Evolutionary conservation across 1,140 invertebrate genomes (phyloP), one percentile per base, ranked within the genome.

Genomic region (Tetramorium alpestre): DNA sequence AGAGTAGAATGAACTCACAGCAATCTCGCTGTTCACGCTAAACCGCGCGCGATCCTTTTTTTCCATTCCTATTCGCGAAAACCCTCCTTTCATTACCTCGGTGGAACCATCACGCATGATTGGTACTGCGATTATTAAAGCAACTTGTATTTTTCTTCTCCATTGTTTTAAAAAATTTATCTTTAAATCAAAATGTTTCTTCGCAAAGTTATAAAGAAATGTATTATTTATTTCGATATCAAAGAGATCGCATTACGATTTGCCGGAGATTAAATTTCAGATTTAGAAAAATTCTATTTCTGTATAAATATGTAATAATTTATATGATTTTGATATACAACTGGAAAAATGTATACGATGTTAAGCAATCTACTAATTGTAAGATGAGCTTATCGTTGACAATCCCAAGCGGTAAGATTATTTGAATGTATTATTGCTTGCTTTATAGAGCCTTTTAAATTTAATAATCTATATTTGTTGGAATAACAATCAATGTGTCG

Each of bases 11-110:
- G 80, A 75, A 75, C 56, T 44, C 67, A 25, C 69, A 84, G 33
- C 58, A 84, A 84, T 84, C 80, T 75, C 54, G 80, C 41, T 81
- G 18, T 75, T 84, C 80, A 84, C 80, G 80, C 54, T 84, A 75
- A 84, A 84, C 80, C 69, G 69, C 69, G 25, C 80, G 25, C 51
- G 38, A n/a, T 84, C 4, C 49, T 49, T 80, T 58, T 84, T 75
- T 49, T 22, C 22, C 69, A 75, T 84, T 84, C 22, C 38, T 11
- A 44, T 22, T 84, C 80, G 54, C 44, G 54, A 38, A 60, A 60
- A 28, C 25, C 25, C 80, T 51, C 7, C 10, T 84, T 75, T 82
- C 38, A 84, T 84, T 84, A 75, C 25, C 28, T 33, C 69, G 80
- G 80, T 18, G 5, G 7, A 49, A 7, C 28, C 25, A 22, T 22